phyloP scores from a whole-genome alignment of 1,140 invertebrate genomes.

The Ridgeia piscesae region DNA sequence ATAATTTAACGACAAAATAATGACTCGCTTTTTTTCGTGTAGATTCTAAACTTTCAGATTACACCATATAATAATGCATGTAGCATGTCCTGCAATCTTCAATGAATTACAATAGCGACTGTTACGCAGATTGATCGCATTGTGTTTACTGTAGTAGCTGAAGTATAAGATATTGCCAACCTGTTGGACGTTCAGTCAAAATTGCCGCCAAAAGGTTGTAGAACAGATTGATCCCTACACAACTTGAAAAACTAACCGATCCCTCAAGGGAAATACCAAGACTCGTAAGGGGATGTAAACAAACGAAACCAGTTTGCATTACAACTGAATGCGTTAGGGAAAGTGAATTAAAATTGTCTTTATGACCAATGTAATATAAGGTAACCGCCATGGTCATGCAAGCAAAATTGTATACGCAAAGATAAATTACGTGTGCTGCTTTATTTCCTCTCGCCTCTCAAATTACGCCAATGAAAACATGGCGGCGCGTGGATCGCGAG shows the following conservation, averaged over 20 bases:
- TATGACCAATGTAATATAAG: background rate
- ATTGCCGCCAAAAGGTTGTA: background rate
- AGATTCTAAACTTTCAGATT: too few species aligned
- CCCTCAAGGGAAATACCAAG: background rate
- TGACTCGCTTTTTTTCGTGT: too few species aligned
- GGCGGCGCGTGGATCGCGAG: background rate
- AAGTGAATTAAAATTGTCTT: background rate
- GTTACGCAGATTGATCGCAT: background rate
- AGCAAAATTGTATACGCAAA: background rate
- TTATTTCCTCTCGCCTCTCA: background rate
- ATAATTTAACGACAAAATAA: too few species aligned
- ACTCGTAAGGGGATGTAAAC: background rate
- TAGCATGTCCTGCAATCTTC: too few species aligned
- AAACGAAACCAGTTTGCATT: background rate
- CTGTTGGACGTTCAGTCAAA: background rate
- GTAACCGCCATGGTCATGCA: background rate
- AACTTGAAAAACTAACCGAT: background rate
- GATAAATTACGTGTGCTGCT: background rate
- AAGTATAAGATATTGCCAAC: background rate
- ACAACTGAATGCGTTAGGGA: background rate
- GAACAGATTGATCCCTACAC: background rate
- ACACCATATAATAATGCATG: too few species aligned
- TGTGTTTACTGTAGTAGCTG: background rate
- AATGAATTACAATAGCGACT: background rate
- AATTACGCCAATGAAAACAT: background rate